These are phyloP conservation scores for Therioaphis trifolii DNA, from an alignment of 2,888 invertebrate species.

Conservation along the genomic window DNA sequence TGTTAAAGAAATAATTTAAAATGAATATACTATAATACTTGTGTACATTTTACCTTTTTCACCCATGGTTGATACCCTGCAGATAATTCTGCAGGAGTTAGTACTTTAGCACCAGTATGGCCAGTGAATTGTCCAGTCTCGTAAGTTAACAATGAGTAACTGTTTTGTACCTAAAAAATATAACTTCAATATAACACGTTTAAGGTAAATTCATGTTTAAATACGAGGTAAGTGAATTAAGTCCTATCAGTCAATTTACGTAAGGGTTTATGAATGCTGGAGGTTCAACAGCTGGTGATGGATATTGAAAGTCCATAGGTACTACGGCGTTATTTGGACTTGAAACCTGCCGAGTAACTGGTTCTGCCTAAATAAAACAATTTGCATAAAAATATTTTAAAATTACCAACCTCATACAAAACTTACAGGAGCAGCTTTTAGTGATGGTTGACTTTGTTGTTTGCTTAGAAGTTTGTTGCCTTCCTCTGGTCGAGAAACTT, in stretches of 20 bases:
- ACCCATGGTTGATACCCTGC: conserved; percentile 95
- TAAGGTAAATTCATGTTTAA: no score
- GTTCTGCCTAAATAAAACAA: conserved; percentile 19
- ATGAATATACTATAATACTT: background rate
- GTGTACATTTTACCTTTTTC: conserved; percentile 76
- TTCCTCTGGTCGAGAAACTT: conserved; percentile 39
- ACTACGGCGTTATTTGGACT: conserved; percentile 41
- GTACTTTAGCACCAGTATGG: conserved; percentile 86
- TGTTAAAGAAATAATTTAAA: conserved; percentile 2
- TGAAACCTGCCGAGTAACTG: conserved; percentile 7
- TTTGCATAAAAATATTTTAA: background rate
- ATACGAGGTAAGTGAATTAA: background rate
- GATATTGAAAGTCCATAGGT: conserved; percentile 19
- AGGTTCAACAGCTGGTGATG: background rate
- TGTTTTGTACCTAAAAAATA: conserved; percentile 20
- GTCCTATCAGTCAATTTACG: conserved; percentile 15
- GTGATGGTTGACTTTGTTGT: conserved; percentile 3
- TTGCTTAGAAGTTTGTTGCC: conserved; percentile 4
- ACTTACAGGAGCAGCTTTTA: conserved; percentile 38
- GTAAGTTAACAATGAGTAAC: conserved; percentile 35
- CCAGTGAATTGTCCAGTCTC: conserved; percentile 87
- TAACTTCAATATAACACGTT: background rate
- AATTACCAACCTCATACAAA: background rate
- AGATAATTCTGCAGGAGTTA: conserved; percentile 86
- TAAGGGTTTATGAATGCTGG: conserved; percentile 18